Conservation (phyloP, 2,888 invertebrate species). For the Caenorhabditis macrosperma region DNA sequence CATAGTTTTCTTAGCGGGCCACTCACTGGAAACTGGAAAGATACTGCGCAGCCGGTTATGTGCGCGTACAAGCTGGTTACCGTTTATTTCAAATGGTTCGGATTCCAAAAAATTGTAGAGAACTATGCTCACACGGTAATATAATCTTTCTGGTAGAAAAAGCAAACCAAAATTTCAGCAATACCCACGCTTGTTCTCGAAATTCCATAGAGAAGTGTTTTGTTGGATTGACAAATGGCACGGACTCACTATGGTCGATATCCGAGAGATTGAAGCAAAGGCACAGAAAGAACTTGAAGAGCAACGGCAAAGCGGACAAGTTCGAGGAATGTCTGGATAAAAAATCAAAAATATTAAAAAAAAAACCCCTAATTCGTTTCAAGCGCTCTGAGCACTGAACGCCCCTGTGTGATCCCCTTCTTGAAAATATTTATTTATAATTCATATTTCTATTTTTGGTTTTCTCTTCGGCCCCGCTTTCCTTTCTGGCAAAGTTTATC, state of each 20-base stretch:
- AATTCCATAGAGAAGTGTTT: slow-evolving; percentile 99
- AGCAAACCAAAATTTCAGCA: no score
- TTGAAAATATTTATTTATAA: not conserved
- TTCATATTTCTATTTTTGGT: not conserved
- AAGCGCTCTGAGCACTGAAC: no score
- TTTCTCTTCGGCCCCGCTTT: slow-evolving; percentile 15
- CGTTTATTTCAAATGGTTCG: slow-evolving; percentile 98
- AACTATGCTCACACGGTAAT: slow-evolving; percentile 81
- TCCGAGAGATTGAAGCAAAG: slow-evolving; percentile 94
- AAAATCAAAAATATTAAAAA: not conserved
- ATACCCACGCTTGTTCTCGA: slow-evolving; percentile 89
- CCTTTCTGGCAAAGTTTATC: not conserved
- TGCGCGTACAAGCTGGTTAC: slow-evolving; percentile 98
- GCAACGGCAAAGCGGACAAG: slow-evolving; percentile 71
- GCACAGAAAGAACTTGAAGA: slow-evolving; percentile 84
- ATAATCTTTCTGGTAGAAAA: no score
- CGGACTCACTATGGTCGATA: slow-evolving; percentile 97
- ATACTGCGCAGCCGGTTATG: slow-evolving; percentile 85
- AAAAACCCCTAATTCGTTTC: slow-evolving; percentile 7
- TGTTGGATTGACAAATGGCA: slow-evolving; percentile 99
- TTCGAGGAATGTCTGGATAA: slow-evolving; percentile 61
- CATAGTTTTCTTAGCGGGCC: slow-evolving; percentile 86
- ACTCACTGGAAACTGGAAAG: slow-evolving; percentile 82
- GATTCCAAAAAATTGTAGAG: slow-evolving; percentile 92
- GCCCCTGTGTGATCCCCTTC: slow-evolving; percentile 13